Percentiles rank a stretch among this genome's conserved stretches.
Conservation (phyloP, 1,140 invertebrate genomes). For the Ceratina australensis region DNA sequence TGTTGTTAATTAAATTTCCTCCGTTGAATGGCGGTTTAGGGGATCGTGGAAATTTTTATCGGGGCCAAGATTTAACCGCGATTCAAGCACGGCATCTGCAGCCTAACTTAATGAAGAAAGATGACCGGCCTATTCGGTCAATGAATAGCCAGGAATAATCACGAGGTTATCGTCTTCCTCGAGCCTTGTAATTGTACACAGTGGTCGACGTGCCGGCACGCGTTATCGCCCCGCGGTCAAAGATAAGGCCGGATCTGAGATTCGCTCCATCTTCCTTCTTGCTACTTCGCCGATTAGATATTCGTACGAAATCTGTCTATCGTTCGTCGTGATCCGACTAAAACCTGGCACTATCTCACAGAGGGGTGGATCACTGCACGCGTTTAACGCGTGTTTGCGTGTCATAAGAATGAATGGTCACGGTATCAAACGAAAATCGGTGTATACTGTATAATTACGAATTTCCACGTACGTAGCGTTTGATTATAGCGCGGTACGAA, state of each 20-base stretch:
- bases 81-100: not conserved
- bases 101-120: slow-evolving; percentile 28
- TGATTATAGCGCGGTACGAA: slow-evolving; percentile 11
- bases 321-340: slow-evolving; percentile 30
- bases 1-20: slow-evolving; percentile 29
- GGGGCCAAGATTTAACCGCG: not conserved
- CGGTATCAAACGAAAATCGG: slow-evolving; percentile 19
- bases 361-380: not conserved
- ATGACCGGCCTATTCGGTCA: not conserved
- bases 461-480: slow-evolving; percentile 12
- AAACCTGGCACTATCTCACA: slow-evolving; percentile 18
- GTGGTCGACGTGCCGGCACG: not conserved
- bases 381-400: slow-evolving; percentile 24
- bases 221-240: slow-evolving; percentile 13
- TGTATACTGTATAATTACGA: slow-evolving; percentile 32
- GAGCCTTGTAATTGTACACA: slow-evolving; percentile 37
- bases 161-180: slow-evolving; percentile 34
- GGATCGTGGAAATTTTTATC: slow-evolving; percentile 16
- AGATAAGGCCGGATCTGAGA: slow-evolving; percentile 30
- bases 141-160: not conserved
- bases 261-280: slow-evolving; percentile 34
- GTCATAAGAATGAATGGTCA: slow-evolving; percentile 41
- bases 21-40: not conserved
- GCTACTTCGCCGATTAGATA: slow-evolving; percentile 34
- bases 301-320: slow-evolving; percentile 27